phyloP scores from a whole-genome alignment of 2,113 vertebrate species.

The Hypomesus transpacificus region DNA sequence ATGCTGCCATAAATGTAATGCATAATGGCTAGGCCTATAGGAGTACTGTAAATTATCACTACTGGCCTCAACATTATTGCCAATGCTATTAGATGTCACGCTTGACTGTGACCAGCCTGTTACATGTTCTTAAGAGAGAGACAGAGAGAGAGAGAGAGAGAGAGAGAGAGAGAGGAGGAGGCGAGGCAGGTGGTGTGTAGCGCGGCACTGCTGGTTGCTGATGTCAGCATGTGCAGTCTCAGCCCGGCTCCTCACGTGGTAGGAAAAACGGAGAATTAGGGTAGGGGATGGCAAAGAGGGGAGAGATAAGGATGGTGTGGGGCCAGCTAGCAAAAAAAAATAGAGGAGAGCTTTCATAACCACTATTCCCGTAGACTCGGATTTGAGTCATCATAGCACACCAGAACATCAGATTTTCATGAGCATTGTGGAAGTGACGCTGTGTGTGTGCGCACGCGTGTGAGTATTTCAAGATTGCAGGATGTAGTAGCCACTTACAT shows the following conservation, averaged over 20 bases:
- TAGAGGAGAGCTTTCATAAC: background rate
- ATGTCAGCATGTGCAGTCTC: conserved; percentile 74
- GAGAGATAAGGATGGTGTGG: conserved; percentile 21
- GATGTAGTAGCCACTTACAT: conserved; percentile 37
- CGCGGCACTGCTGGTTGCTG: conserved; percentile 68
- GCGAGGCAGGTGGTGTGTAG: conserved; percentile 35
- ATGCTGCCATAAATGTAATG: too few relatives aligned
- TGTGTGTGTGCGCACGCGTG: background rate
- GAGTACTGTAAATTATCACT: too few relatives aligned
- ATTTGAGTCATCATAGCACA: background rate
- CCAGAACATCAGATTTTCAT: background rate
- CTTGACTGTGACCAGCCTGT: conserved; percentile 35
- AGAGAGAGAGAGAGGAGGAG: background rate
- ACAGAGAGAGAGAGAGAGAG: background rate
- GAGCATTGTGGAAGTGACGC: background rate
- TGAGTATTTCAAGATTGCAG: conserved; percentile 10
- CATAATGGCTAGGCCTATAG: too few relatives aligned
- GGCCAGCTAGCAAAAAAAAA: conserved; percentile 24
- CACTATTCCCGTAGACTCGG: background rate
- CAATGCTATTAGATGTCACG: conserved; percentile 7
- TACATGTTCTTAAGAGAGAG: conserved; percentile 22
- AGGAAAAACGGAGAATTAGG: conserved; percentile 25
- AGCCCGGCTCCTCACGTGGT: conserved; percentile 40
- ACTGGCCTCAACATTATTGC: too few relatives aligned
- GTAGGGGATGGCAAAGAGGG: conserved; percentile 26